phyloP scores from a whole-genome alignment of 1,140 invertebrate species.

The Amphibalanus amphitrite region DNA sequence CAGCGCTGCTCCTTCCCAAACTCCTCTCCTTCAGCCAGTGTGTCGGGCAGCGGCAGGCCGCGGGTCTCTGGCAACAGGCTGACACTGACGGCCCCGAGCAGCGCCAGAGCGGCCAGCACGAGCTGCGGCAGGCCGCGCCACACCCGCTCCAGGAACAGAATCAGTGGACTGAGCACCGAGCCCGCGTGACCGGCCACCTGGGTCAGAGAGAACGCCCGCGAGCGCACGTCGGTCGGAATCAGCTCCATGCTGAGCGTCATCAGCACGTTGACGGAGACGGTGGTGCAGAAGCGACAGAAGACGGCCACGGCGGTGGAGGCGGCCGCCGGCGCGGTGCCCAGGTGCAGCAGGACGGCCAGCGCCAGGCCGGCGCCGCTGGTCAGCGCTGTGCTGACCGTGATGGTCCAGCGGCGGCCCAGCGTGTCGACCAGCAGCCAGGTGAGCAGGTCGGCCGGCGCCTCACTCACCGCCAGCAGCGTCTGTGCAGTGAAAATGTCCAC shows the following conservation, averaged over 20 bases:
- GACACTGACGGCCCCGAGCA: constrained; percentile 48
- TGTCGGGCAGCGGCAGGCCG: constrained; percentile 60
- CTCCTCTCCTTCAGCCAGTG: constrained; percentile 60
- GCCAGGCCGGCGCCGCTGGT: constrained; percentile 3
- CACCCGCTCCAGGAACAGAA: constrained; percentile 7
- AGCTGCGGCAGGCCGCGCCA: too few species aligned
- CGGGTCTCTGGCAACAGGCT: constrained; percentile 66
- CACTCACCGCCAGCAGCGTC: constrained; percentile 59
- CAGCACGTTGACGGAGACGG: constrained; percentile 9
- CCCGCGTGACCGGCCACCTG: constrained; percentile 2
- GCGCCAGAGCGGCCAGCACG: constrained; percentile 36
- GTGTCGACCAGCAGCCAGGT: constrained; percentile 56
- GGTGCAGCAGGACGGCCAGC: not conserved
- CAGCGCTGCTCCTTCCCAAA: constrained; percentile 40
- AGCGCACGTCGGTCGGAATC: constrained; percentile 4
- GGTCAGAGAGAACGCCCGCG: not conserved
- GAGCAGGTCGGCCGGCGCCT: constrained; percentile 63
- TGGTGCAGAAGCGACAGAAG: constrained; percentile 7
- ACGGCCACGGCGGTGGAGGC: constrained; percentile 7
- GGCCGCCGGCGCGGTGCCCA: too few species aligned
- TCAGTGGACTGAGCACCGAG: not conserved
- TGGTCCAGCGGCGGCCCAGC: constrained; percentile 66
- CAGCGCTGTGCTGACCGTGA: constrained; percentile 36
- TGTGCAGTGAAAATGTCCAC: constrained; percentile 66
- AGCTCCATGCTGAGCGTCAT: constrained; percentile 9